phyloP scores from a whole-genome alignment of 2,888 invertebrate species.

The Chloromyia formosa region DNA sequence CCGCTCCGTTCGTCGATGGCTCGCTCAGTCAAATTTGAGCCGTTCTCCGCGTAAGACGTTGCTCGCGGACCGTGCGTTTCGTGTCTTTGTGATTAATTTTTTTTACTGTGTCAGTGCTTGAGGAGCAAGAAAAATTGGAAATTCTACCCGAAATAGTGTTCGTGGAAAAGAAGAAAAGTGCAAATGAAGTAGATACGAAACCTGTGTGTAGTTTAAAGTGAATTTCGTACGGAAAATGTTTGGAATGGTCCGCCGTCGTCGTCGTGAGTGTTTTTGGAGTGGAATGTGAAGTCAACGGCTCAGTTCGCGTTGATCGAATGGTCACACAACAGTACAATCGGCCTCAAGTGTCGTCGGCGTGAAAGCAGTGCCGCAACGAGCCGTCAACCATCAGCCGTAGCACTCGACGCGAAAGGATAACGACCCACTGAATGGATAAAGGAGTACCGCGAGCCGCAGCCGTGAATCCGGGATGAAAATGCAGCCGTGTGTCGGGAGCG shows the following conservation, averaged over 20 bases:
- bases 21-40: slow-evolving; percentile 41
- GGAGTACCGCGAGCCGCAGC: slow-evolving; percentile 7
- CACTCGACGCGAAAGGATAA: slow-evolving; percentile 26
- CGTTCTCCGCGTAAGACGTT: slow-evolving; percentile 36
- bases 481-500: slow-evolving; percentile 13
- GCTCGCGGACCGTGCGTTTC: background rate
- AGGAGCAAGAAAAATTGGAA: slow-evolving; percentile 10
- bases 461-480: slow-evolving; percentile 27
- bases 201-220: slow-evolving; percentile 29
- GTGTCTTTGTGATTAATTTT: slow-evolving; percentile 26
- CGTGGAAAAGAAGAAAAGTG: background rate
- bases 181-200: background rate
- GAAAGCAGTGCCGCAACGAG: slow-evolving; percentile 14
- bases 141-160: background rate
- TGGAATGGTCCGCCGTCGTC: too few species aligned
- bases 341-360: slow-evolving; percentile 2
- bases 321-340: background rate
- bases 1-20: background rate
- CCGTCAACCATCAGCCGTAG: too few species aligned
- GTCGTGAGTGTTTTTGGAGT: slow-evolving; percentile 7
- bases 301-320: background rate
- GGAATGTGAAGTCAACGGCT: background rate
- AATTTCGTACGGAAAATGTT: too few species aligned
- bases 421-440: slow-evolving; percentile 39
- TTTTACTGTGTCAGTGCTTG: slow-evolving; percentile 33